A percentile compares a stretch with the other conserved stretches of the same genome.
phyloP scores from a whole-genome alignment of 2,113 vertebrate genomes.

The Ornithorhynchus anatinus region DNA sequence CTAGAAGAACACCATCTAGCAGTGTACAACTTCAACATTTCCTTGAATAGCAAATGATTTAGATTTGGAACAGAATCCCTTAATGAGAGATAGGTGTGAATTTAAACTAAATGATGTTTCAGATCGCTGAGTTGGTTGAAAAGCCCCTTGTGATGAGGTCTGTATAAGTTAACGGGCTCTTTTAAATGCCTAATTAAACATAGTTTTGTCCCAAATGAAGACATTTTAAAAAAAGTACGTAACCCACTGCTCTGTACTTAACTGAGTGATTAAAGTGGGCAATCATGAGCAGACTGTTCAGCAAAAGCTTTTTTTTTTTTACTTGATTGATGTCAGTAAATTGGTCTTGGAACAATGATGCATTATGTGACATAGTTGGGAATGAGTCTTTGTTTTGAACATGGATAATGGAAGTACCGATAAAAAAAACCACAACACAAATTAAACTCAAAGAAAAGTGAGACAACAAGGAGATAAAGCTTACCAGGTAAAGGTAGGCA shows the following conservation, averaged over 20 bases:
- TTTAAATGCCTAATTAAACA: constrained; percentile 73
- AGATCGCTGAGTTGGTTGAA: constrained; percentile 67
- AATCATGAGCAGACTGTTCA: constrained; percentile 42
- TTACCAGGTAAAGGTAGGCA: neutral
- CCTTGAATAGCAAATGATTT: constrained; percentile 51
- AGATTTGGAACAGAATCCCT: constrained; percentile 61
- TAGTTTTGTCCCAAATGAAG: constrained; percentile 39
- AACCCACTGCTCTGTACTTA: constrained; percentile 30
- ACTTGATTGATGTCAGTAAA: constrained; percentile 8
- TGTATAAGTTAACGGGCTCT: constrained; percentile 58
- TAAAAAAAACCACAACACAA: constrained; percentile 1
- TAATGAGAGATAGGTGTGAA: constrained; percentile 68
- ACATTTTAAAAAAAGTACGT: constrained; percentile 45
- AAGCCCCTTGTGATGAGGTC: constrained; percentile 63
- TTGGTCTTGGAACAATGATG: neutral
- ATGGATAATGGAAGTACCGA: neutral
- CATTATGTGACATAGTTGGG: neutral
- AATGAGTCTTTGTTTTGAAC: neutral
- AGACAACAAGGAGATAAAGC: neutral
- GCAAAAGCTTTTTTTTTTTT: neutral
- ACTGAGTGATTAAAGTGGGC: constrained; percentile 47
- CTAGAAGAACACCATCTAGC: constrained; percentile 9
- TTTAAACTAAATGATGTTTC: constrained; percentile 75
- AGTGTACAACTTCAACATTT: constrained; percentile 41
- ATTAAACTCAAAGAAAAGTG: constrained; percentile 16